Conservation (phyloP, 2,888 invertebrate genomes). For the Hemicrepidius hirtus region DNA sequence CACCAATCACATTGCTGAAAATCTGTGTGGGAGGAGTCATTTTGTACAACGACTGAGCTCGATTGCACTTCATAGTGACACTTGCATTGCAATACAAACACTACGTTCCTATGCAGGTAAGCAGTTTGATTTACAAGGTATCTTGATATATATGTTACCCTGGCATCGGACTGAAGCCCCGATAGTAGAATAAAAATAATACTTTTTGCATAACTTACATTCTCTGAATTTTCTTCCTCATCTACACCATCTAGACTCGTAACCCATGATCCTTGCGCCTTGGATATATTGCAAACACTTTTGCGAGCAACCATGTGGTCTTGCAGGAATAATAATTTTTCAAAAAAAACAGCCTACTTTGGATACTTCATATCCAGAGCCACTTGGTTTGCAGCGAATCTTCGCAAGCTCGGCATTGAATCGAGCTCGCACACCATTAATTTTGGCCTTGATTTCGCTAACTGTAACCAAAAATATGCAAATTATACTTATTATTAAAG, state of each 20-base stretch:
- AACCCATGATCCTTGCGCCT: too few relatives aligned
- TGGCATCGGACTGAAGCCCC: too few relatives aligned
- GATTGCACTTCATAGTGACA: too few relatives aligned
- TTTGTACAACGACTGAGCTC: too few relatives aligned
- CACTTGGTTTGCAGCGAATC: slow-evolving; percentile 8
- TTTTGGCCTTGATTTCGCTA: slow-evolving; percentile 19
- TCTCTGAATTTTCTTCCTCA: neutral
- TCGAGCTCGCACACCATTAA: slow-evolving; percentile 11
- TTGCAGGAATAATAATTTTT: neutral
- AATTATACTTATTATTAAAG: slow-evolving; percentile 1
- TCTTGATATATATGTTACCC: too few relatives aligned
- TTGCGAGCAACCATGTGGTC: neutral
- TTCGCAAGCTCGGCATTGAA: slow-evolving; percentile 9
- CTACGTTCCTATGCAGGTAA: too few relatives aligned
- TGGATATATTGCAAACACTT: neutral
- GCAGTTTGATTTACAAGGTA: too few relatives aligned
- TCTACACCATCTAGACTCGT: too few relatives aligned
- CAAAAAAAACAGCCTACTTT: neutral
- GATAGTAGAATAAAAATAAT: neutral
- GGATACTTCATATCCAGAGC: too few relatives aligned
- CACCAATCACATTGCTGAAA: too few relatives aligned
- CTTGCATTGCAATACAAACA: too few relatives aligned
- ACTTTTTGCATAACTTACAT: slow-evolving; percentile 1
- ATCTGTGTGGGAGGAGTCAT: too few relatives aligned
- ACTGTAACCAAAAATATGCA: slow-evolving; percentile 2